Conservation (phyloP, 1,140 invertebrate species). For the Homarus americanus region DNA sequence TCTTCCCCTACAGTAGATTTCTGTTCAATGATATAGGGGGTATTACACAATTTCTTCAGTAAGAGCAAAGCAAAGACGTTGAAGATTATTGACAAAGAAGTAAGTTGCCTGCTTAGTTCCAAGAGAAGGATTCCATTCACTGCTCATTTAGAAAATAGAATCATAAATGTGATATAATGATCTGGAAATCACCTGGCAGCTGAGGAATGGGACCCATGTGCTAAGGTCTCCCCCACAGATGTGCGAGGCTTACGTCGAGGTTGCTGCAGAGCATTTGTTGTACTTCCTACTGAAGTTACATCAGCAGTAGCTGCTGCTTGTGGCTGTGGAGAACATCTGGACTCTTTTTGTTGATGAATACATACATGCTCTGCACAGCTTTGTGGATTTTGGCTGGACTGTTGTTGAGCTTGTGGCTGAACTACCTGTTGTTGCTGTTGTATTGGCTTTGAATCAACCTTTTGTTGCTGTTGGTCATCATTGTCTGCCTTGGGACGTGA, state of each 20-base stretch:
- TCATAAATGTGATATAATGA: no score
- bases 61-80: no score
- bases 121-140: no score
- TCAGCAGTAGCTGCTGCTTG: not conserved
- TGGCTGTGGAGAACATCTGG: not conserved
- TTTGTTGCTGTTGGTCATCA: not conserved
- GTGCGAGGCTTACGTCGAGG: conserved; percentile 46
- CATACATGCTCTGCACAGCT: not conserved
- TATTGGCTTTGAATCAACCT: not conserved
- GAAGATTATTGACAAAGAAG: no score
- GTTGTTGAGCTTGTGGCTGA: not conserved
- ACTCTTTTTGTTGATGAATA: not conserved
- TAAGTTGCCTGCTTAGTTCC: no score
- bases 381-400: not conserved
- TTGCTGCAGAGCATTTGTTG: not conserved
- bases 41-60: no score
- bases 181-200: not conserved
- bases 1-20: no score
- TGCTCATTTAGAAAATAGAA: no score
- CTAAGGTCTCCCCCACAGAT: conserved; percentile 49
- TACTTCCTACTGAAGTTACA: not conserved
- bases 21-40: no score
- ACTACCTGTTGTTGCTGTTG: not conserved
- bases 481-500: not conserved
- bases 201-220: conserved; percentile 45